These are phyloP conservation scores for Myripristis murdjan DNA, from an alignment of 2,797 vertebrate genomes.

Conservation along the genomic window DNA sequence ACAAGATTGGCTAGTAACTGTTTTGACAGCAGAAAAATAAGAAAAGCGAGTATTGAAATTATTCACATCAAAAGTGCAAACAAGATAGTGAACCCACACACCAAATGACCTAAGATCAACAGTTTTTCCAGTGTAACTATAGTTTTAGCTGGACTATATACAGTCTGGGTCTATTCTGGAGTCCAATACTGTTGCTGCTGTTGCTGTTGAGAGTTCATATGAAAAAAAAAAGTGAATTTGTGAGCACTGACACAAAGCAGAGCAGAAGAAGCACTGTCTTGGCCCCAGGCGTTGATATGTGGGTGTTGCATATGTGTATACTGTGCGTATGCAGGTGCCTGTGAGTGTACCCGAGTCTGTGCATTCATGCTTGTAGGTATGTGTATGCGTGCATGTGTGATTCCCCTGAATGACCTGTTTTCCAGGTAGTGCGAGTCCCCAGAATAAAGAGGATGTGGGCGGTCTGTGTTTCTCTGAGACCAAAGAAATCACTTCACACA, in stretches of 20 bases:
- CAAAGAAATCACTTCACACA: conserved; percentile 20
- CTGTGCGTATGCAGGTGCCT: neutral
- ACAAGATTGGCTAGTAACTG: no score
- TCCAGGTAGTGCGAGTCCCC: conserved; percentile 42
- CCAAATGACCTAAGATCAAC: neutral
- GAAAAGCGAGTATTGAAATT: no score
- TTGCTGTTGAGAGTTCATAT: conserved; percentile 24
- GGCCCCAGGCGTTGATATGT: neutral
- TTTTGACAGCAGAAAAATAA: no score
- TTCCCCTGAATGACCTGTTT: conserved; percentile 56
- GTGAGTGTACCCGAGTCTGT: conserved; percentile 8
- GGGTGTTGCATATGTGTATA: neutral
- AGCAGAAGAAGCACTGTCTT: neutral
- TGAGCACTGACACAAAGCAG: neutral
- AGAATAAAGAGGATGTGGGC: conserved; percentile 45
- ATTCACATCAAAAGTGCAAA: no score
- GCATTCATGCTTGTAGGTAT: neutral
- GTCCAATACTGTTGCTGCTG: conserved; percentile 17
- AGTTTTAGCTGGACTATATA: conserved; percentile 16
- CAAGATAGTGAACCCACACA: no score
- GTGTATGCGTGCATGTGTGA: conserved; percentile 26
- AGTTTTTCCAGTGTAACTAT: neutral
- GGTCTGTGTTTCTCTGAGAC: conserved; percentile 34
- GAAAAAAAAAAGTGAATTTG: conserved; percentile 43
- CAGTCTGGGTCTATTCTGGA: conserved; percentile 9